Evolutionary conservation across 2,888 invertebrate species (phyloP).

Genomic region (Gerris lacustris): DNA sequence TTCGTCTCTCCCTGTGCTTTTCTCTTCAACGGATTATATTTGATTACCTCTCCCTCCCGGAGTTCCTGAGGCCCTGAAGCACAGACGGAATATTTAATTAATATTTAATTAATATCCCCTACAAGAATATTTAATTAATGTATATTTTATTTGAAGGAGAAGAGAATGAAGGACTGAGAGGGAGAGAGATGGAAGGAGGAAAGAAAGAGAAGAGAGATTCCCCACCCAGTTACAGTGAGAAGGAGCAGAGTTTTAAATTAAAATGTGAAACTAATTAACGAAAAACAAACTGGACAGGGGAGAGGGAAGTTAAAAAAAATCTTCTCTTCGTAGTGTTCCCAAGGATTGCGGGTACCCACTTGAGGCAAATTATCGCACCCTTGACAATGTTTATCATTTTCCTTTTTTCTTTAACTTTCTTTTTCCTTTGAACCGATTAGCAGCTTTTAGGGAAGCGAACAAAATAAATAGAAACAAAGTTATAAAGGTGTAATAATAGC

Average conservation of each 20-base stretch:
- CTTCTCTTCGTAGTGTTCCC: too few relatives aligned
- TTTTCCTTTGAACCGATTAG: too few relatives aligned
- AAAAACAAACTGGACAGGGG: neutral
- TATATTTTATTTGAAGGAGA: conserved; percentile 1
- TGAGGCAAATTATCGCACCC: too few relatives aligned
- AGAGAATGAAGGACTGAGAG: neutral
- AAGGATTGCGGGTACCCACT: too few relatives aligned
- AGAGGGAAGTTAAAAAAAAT: too few relatives aligned
- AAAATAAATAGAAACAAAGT: too few relatives aligned
- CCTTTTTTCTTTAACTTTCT: too few relatives aligned
- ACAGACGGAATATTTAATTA: conserved; percentile 5
- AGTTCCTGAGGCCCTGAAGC: neutral
- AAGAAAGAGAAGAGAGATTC: too few relatives aligned
- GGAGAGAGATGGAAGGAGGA: neutral
- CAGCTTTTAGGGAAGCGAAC: too few relatives aligned
- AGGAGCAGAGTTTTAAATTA: neutral
- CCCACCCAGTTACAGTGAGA: too few relatives aligned
- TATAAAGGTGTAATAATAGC: too few relatives aligned
- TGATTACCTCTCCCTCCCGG: neutral
- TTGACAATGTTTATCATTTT: too few relatives aligned
- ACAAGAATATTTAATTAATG: conserved; percentile 3
- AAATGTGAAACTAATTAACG: neutral
- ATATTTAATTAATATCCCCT: neutral
- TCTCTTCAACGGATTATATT: neutral
- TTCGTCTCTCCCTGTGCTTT: neutral